phyloP scores from a whole-genome alignment of 2,797 vertebrate species.

The Masticophis lateralis region DNA sequence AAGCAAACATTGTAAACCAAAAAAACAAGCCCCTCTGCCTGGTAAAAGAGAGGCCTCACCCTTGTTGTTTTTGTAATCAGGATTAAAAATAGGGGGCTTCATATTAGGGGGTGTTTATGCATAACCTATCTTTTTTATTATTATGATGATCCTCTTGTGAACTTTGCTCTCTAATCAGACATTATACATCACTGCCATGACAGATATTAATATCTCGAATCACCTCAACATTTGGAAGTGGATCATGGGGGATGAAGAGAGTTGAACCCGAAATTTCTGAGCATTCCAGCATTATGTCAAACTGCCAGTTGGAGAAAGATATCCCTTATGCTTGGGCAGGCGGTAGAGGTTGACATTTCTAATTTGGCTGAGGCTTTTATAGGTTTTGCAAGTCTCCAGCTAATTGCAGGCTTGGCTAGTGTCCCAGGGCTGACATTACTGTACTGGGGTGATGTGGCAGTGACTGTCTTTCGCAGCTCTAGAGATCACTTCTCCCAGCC shows the following conservation, averaged over 20 bases:
- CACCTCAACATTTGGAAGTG: not conserved
- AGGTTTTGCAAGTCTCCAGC: constrained; percentile 39
- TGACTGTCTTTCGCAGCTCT: not conserved
- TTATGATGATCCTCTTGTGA: not conserved
- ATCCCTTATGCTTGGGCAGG: not conserved
- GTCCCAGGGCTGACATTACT: constrained; percentile 30
- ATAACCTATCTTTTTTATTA: not conserved
- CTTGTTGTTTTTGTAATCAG: not conserved
- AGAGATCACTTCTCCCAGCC: not conserved
- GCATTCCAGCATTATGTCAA: not conserved
- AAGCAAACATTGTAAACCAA: not conserved
- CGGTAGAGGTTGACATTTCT: not conserved
- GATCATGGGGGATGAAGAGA: not conserved
- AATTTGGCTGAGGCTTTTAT: constrained; percentile 29
- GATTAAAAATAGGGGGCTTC: not conserved
- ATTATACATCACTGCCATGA: not conserved
- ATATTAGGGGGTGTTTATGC: not conserved
- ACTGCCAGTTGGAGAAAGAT: not conserved
- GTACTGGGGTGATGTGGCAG: not conserved
- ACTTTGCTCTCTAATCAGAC: not conserved
- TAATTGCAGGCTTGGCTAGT: constrained; percentile 54
- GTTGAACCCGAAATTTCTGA: constrained; percentile 3
- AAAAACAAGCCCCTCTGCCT: not conserved
- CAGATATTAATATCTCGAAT: not conserved
- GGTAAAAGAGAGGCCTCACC: too few relatives aligned